Evolutionary conservation across 2,888 invertebrate genomes (phyloP).

Genomic region (Plemyria rubiginata): DNA sequence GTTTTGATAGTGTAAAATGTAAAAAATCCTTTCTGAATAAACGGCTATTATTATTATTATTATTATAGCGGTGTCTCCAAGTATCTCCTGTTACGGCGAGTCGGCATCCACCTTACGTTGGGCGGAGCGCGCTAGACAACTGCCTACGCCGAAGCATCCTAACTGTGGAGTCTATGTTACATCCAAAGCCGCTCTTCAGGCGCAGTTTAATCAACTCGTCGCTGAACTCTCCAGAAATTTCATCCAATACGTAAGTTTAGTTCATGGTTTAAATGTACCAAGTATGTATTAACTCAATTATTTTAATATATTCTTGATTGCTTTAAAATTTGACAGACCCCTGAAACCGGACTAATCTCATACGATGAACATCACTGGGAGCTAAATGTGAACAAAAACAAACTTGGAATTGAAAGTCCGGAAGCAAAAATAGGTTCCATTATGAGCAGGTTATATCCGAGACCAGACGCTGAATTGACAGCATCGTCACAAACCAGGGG

Average conservation of each 20-base stretch:
- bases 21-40: no score
- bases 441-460: constrained; percentile 62
- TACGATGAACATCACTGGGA: constrained; percentile 70
- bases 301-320: neutral
- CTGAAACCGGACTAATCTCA: constrained; percentile 65
- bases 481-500: constrained; percentile 66
- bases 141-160: constrained; percentile 64
- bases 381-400: constrained; percentile 44
- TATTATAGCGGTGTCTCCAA: constrained; percentile 92
- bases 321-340: constrained; percentile 55
- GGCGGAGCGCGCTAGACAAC: constrained; percentile 90
- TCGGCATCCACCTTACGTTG: constrained; percentile 92
- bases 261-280: no score
- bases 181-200: constrained; percentile 58
- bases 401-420: constrained; percentile 32
- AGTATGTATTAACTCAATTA: no score
- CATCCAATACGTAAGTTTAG: constrained; percentile 65
- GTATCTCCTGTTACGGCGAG: constrained; percentile 90
- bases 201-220: constrained; percentile 72
- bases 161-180: constrained; percentile 39
- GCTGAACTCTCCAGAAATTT: constrained; percentile 66
- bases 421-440: constrained; percentile 70
- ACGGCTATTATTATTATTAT: no score
- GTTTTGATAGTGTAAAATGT: no score
- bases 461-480: constrained; percentile 63